Conservation (phyloP, 2,797 vertebrate genomes). For the Tympanoctomys barrerae region DNA sequence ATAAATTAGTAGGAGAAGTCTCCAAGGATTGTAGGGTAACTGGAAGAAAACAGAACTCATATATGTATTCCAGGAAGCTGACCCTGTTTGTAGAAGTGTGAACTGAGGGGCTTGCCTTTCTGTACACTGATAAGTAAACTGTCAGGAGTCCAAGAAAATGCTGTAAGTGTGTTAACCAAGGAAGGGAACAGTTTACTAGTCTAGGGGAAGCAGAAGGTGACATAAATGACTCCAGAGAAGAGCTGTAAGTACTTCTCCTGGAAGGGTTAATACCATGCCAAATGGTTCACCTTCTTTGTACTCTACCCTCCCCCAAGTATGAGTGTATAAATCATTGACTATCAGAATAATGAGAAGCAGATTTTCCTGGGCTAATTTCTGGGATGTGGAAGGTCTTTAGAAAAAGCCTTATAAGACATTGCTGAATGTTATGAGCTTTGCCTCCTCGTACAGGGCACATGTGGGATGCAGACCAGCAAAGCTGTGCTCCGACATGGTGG, state of each 20-base stretch:
- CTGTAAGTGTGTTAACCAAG: constrained; percentile 41
- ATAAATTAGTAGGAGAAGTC: neutral
- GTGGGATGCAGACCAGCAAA: constrained; percentile 52
- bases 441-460: constrained; percentile 82
- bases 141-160: constrained; percentile 53
- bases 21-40: neutral
- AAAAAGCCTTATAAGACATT: constrained; percentile 86
- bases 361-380: constrained; percentile 88
- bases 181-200: constrained; percentile 8
- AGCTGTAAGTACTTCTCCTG: constrained; percentile 59
- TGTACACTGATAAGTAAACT: neutral
- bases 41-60: neutral
- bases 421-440: constrained; percentile 85
- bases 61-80: neutral
- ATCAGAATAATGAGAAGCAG: constrained; percentile 89
- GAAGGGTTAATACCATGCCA: constrained; percentile 85
- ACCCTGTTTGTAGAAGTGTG: neutral
- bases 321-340: constrained; percentile 89
- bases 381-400: constrained; percentile 87
- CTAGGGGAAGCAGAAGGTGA: neutral
- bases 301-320: constrained; percentile 71
- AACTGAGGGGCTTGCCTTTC: neutral
- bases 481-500: neutral
- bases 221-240: constrained; percentile 68
- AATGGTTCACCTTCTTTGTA: constrained; percentile 83